Base-by-base conservation (phyloP, 2,113 vertebrate species). In the Cathartes aura region DNA sequence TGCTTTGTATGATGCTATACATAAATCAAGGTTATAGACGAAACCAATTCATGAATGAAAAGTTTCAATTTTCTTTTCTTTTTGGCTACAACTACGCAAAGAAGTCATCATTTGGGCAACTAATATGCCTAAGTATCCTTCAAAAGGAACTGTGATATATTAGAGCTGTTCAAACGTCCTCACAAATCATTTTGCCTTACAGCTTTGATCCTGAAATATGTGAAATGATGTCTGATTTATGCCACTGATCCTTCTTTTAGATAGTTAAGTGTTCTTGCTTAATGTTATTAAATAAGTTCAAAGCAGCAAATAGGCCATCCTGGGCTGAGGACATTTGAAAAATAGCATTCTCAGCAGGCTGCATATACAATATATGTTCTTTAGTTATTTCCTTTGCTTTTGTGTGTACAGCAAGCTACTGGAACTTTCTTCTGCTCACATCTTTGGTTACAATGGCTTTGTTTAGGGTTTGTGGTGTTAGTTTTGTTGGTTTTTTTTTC, bases 101-200 rank as follows among this genome's bases (percentile, higher is more conserved):
- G 98, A 98, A 98, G 97, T 96, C 94, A 97, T 98, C 96, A 98
- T 98, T 98, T 98, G 97, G 94, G 96, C 97, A 98, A 97, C 98
- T 98, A 98, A 98, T 98, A 98, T 96, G 94, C 94, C 97, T 98
- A 98, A 98, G 98, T 98, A 98, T 97, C 97, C 95, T 98, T 97
- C 94, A 95, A 97, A 98, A 98, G 92, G 94, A 97, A 34, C 89
- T 70, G 68, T 98, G 96, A 98, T 98, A 94, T 98, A 98, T 98
- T 97, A 94, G 74, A 97, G 96, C 98, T 98, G 97, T 98, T 98
- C 95, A 96, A 85, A 94, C 29, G 88, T 96, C 95, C 67, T 92
- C 94, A 98, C 98, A 98, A 99, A 98, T 99, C 98, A 99, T 95
- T 93, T 96, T 98, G 97, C 89, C 98, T 98, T 98, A 98, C 73